Percentiles rank a stretch among this genome's conserved stretches.
These are phyloP conservation scores for Cheilosia scutellata DNA, from an alignment of 2,888 invertebrate genomes.

Conservation along the genomic window DNA sequence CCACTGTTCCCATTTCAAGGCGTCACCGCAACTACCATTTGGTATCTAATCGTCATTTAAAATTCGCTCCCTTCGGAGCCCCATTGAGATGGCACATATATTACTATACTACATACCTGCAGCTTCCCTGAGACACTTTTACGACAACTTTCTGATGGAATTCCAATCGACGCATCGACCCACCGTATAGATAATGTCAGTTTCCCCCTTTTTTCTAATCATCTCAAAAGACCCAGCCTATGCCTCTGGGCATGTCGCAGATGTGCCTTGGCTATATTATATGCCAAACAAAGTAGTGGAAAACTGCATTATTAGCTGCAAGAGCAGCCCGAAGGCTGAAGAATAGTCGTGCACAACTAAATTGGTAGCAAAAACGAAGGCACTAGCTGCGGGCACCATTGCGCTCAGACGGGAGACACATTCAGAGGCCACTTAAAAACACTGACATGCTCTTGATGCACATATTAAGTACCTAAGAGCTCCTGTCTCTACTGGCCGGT, in stretches of 20 bases:
- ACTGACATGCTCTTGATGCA: slow-evolving; percentile 76
- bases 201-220: slow-evolving; percentile 49
- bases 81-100: slow-evolving; percentile 12
- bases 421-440: slow-evolving; percentile 74
- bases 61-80: not conserved
- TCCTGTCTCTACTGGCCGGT: slow-evolving; percentile 47
- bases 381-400: slow-evolving; percentile 29
- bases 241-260: slow-evolving; percentile 57
- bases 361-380: slow-evolving; percentile 62
- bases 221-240: slow-evolving; percentile 64
- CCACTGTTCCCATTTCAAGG: not conserved
- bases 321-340: slow-evolving; percentile 30
- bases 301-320: slow-evolving; percentile 67
- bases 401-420: slow-evolving; percentile 60
- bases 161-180: slow-evolving; percentile 43
- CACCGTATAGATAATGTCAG: slow-evolving; percentile 5
- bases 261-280: slow-evolving; percentile 28
- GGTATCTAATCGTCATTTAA: not conserved
- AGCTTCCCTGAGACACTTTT: slow-evolving; percentile 56
- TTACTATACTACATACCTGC: not conserved
- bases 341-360: slow-evolving; percentile 41
- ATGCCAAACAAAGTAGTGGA: slow-evolving; percentile 45
- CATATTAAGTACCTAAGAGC: slow-evolving; percentile 75
- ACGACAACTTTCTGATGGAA: slow-evolving; percentile 60
- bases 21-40: not conserved